Percentiles rank a stretch among this genome's conserved stretches.
These are phyloP conservation scores for Trachelus tabidus DNA, from an alignment of 2,888 invertebrate species.

Conservation along the genomic window DNA sequence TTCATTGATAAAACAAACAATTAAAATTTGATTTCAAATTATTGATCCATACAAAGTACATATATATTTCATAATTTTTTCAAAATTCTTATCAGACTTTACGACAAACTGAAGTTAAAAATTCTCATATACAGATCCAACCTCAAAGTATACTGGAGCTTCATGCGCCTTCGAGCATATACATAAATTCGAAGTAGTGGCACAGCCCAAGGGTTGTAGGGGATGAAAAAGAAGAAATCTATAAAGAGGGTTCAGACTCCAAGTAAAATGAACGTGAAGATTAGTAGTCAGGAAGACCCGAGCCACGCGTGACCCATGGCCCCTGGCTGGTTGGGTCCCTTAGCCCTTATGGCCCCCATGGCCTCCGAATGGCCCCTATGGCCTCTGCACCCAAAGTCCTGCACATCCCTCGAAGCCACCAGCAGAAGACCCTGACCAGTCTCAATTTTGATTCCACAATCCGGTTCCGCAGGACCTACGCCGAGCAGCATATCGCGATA, in stretches of 20 bases:
- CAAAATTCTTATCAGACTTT: background rate
- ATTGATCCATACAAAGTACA: too few species aligned
- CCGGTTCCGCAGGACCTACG: slow-evolving; percentile 36
- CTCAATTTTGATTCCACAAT: slow-evolving; percentile 56
- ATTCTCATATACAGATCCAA: background rate
- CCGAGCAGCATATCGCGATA: background rate
- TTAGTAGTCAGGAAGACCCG: slow-evolving; percentile 22
- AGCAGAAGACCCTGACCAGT: slow-evolving; percentile 58
- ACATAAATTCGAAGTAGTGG: background rate
- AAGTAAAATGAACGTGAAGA: slow-evolving; percentile 15
- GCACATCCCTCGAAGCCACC: slow-evolving; percentile 14
- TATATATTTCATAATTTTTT: background rate
- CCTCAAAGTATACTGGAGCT: background rate
- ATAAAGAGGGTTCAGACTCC: background rate
- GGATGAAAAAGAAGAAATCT: background rate
- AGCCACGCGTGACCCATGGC: slow-evolving; percentile 45
- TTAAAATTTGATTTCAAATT: too few species aligned
- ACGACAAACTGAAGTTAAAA: background rate
- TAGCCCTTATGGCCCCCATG: background rate
- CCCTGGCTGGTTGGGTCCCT: slow-evolving; percentile 34
- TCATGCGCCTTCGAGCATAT: background rate
- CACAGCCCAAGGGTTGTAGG: background rate
- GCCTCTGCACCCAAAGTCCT: slow-evolving; percentile 28
- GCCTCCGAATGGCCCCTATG: slow-evolving; percentile 13
- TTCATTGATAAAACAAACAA: too few species aligned